Base-by-base conservation (phyloP, 2,888 invertebrate species). In the Smittia sp. region DNA sequence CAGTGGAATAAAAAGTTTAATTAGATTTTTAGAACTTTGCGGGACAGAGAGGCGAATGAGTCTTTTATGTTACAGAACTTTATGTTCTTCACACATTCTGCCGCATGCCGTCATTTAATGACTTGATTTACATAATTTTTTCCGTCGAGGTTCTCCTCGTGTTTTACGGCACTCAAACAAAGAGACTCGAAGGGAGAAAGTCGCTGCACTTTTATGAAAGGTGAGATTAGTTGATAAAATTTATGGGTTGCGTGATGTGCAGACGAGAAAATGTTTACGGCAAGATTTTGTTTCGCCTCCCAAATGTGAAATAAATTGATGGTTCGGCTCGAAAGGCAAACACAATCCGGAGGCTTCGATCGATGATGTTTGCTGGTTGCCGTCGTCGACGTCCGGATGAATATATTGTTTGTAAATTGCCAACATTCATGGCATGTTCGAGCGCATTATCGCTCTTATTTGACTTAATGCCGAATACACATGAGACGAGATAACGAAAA, bases 81-180 rank as follows among this genome's bases (percentile, higher is more conserved):
- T 63, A 63, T 63, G 7, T 27, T 63, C 63, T 63, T 63, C 63
- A 63, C 63, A 63, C 63, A 63, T 63, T n/a, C 20, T n/a, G 15
- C 63, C 63, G 22, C 63, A 63, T 63, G 63, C 63, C 27, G 15
- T 9, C 63, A 13, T 63, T 63, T 63, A 63, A 63, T 63, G 27
- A 22, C 63, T 25, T 63, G 4, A 63, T 63, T 63, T 63, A 63
- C 63, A 63, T 63, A 63, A 63, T 63, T 63, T 27, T 25, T 13
- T 62, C 2, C 9, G 13, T 9, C 27, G 27, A 63, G 63, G 63
- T 13, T 63, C 20, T 25, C 2, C 4, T 13, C 6, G 27, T 22
- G 18, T 7, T 58, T 58, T 58, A 58, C 22, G 58, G 22, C 18
- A 22, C 22, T 22, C 22, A 2, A 46, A 46, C 15, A 46, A 15